Conservation (phyloP, 1,140 invertebrate species). For the Maconellicoccus hirsutus region DNA sequence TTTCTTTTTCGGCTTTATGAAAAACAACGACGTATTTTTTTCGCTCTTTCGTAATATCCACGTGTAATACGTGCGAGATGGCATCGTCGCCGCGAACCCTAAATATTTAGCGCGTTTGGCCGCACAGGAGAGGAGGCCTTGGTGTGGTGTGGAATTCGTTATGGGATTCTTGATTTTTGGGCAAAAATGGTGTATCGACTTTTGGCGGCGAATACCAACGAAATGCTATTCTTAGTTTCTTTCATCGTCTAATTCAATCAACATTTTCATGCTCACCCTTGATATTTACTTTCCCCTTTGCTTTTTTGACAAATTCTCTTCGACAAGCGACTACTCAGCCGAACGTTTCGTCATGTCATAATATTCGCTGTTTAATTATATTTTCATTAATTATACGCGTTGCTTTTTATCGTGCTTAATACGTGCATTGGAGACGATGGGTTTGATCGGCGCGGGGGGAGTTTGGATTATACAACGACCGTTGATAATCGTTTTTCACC, state of each 20-base stretch:
- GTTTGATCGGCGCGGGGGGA: too few species aligned
- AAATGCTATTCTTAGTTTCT: background rate
- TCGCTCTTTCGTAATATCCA: too few species aligned
- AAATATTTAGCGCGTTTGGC: too few species aligned
- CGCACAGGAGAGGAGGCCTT: too few species aligned
- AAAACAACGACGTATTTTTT: too few species aligned
- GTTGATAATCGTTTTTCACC: too few species aligned
- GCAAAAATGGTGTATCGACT: background rate
- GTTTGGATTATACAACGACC: too few species aligned
- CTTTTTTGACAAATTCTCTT: constrained; percentile 9
- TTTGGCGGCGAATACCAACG: background rate
- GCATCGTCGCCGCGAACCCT: too few species aligned
- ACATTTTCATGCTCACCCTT: background rate
- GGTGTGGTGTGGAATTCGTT: background rate
- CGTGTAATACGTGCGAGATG: too few species aligned
- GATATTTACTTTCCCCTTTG: too few species aligned
- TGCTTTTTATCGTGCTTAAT: background rate
- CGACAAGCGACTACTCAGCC: background rate
- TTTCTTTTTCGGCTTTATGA: too few species aligned
- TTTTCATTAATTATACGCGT: background rate
- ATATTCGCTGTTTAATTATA: background rate
- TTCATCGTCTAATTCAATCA: constrained; percentile 4
- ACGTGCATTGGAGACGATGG: too few species aligned
- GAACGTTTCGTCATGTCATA: background rate
- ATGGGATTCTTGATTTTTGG: background rate